Base-by-base conservation (phyloP, 2,113 vertebrate species). In the Merops nubicus region DNA sequence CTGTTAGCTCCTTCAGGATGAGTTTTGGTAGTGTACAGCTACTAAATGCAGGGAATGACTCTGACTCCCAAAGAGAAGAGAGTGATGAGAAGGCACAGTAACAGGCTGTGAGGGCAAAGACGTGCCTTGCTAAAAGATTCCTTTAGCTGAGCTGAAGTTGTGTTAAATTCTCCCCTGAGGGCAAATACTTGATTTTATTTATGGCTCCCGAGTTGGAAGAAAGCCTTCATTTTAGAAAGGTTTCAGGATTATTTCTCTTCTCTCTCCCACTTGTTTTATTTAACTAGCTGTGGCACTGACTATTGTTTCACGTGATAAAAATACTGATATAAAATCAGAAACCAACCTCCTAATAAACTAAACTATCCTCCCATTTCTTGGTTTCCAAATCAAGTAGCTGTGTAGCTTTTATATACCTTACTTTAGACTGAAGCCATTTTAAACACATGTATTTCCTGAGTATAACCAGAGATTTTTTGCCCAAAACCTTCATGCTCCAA, bases 171-270 rank as follows among this genome's bases (percentile, higher is more conserved):
- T 91, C 85, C 67, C 89, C 93, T 45, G 45, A 65, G 81, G 89
- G 81, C 65, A 85, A 93, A 93, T 92, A 82, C 70, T 94, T 94
- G 69, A 69, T 92, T 96, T 95, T 89, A 95, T 94, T 96, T 96
- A 87, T 87, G 89, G 43, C 65, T 94, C 48, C 73, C 16, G 73
- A 93, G 60, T 42, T 89, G 69, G 64, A 84, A 89, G 77, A 93
- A 89, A 91, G 50, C 62, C 47, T 97, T 93, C 50, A 34, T 82
- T 96, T 95, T 63, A 33, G 15, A 75, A 53, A 69, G 72, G 62
- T 67, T 92, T 93, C 79, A 83, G 79, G 89, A 81, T 82, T 57
- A 45, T 73, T 91, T 83, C 53, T 80, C 84, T 64, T 77, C 67
- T 70, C 67, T 84, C 51, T 78, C 63, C 48, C 64, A 48, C 48